Conservation (phyloP, 2,888 invertebrate species). For the Macrophya annulata region DNA sequence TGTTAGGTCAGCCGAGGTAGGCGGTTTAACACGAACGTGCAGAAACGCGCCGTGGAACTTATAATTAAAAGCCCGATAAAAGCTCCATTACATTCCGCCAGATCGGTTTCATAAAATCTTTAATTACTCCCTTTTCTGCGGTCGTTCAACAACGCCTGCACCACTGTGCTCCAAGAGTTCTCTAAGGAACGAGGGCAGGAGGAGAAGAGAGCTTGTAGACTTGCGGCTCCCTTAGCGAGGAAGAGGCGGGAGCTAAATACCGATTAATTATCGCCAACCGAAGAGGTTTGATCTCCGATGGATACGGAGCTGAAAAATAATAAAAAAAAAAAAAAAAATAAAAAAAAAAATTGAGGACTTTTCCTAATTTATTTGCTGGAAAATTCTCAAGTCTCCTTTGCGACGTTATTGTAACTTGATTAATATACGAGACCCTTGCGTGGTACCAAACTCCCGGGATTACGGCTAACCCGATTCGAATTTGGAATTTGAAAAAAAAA, state of each 20-base stretch:
- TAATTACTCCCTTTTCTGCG: slow-evolving; percentile 50
- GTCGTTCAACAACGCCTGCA: slow-evolving; percentile 27
- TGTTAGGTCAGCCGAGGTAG: slow-evolving; percentile 33
- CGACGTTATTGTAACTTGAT: not conserved
- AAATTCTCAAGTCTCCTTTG: not conserved
- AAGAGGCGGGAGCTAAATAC: slow-evolving; percentile 15
- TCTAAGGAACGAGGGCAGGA: not conserved
- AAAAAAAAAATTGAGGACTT: not conserved
- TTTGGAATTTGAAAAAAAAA: not conserved
- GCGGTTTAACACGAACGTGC: slow-evolving; percentile 1
- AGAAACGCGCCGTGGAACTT: slow-evolving; percentile 44
- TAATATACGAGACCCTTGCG: too few relatives aligned
- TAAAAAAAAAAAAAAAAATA: too few relatives aligned
- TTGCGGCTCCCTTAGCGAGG: not conserved
- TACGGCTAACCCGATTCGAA: not conserved
- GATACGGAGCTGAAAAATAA: not conserved
- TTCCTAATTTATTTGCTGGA: not conserved
- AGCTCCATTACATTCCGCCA: slow-evolving; percentile 56
- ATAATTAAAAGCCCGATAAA: slow-evolving; percentile 58
- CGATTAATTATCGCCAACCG: slow-evolving; percentile 34
- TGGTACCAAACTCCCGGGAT: not conserved
- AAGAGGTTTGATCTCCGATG: not conserved
- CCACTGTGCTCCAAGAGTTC: slow-evolving; percentile 22
- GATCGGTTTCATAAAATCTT: slow-evolving; percentile 58
- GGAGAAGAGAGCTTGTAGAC: slow-evolving; percentile 12